A percentile compares a stretch with the other conserved stretches of the same genome.
These are phyloP conservation scores for Heliconius sara DNA, from an alignment of 2,888 invertebrate genomes.

Conservation along the genomic window DNA sequence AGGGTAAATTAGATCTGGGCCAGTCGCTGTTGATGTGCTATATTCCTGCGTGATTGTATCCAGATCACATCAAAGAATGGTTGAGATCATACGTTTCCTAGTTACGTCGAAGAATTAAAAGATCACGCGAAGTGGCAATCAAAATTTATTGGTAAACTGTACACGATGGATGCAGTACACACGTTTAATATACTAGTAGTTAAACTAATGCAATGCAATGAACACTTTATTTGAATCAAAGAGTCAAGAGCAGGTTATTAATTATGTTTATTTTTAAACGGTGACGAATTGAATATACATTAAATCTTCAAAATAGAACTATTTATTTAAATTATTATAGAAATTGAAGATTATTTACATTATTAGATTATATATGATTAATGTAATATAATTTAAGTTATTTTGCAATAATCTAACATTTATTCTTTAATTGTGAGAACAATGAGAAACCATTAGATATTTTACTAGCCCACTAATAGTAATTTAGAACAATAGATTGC, in stretches of 20 bases:
- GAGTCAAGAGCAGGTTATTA: background rate
- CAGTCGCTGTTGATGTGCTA: slow-evolving; percentile 77
- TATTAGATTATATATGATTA: too few relatives aligned
- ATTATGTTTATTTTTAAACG: background rate
- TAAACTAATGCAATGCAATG: background rate
- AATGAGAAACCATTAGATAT: background rate
- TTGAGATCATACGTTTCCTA: slow-evolving; percentile 26
- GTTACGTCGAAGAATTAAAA: background rate
- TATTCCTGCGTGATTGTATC: slow-evolving; percentile 73
- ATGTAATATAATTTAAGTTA: background rate
- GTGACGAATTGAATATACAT: background rate
- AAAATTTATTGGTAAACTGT: background rate
- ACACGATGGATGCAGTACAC: background rate
- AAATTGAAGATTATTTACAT: too few relatives aligned
- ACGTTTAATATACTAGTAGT: background rate
- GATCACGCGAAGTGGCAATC: background rate
- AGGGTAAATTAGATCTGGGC: slow-evolving; percentile 76
- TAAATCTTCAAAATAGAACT: background rate
- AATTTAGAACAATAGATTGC: slow-evolving; percentile 35
- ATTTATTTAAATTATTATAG: background rate
- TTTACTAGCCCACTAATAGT: background rate
- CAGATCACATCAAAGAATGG: slow-evolving; percentile 73
- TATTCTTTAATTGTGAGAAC: background rate
- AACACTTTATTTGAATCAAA: background rate
- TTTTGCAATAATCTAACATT: background rate